Percentiles rank a stretch among this genome's conserved stretches.
Conservation (phyloP, 2,113 vertebrate species). For the Myiopsitta monachus region DNA sequence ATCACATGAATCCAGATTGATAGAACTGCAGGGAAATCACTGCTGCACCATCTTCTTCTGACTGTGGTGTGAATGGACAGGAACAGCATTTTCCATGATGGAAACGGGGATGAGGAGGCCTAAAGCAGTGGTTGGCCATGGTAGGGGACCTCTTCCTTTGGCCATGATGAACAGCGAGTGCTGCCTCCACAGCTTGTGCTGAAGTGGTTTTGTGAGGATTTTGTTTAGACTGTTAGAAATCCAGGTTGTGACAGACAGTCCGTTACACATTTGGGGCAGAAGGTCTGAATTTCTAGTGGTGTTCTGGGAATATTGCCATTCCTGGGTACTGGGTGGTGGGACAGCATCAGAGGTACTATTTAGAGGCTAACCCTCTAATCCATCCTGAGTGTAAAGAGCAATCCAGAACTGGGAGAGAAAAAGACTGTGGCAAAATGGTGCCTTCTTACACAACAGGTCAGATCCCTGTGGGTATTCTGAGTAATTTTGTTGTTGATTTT, state of each 20-base stretch:
- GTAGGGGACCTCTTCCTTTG: background rate
- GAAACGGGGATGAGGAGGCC: background rate
- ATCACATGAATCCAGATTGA: background rate
- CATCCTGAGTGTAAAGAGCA: background rate
- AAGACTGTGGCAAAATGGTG: background rate
- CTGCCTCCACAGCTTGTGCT: background rate
- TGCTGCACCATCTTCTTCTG: background rate
- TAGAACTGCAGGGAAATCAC: background rate
- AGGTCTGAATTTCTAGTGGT: background rate
- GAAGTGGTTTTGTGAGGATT: background rate
- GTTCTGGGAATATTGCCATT: background rate
- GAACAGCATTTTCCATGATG: background rate
- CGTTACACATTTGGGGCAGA: background rate
- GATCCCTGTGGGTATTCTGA: background rate
- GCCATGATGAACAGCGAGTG: background rate
- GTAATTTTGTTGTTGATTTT: constrained; percentile 9
- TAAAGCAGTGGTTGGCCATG: background rate
- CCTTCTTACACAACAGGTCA: background rate
- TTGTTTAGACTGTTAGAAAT: background rate
- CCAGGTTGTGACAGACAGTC: background rate
- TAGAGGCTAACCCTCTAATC: background rate
- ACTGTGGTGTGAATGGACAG: background rate
- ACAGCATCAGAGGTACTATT: background rate
- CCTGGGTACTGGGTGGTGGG: background rate
- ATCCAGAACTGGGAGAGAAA: background rate